Percentiles rank a stretch among this genome's conserved stretches.
Evolutionary conservation across 2,113 vertebrate genomes (phyloP).

Genomic region (Epinephelus fuscoguttatus): DNA sequence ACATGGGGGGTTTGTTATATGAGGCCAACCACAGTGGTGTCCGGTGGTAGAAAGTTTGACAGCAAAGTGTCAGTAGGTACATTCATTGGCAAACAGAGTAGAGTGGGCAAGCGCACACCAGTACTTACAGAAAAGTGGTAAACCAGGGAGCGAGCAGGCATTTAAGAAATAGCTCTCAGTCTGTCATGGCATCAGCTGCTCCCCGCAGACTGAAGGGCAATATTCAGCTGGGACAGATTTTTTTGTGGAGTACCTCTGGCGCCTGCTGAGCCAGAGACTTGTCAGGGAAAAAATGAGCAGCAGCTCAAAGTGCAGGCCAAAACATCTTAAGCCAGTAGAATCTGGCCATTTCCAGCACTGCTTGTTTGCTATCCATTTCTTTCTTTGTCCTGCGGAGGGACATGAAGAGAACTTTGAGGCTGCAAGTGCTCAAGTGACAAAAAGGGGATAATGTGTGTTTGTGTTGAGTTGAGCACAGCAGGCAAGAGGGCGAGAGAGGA

Average conservation of each 20-base stretch:
- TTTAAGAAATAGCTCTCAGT: constrained; percentile 11
- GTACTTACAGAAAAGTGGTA: constrained; percentile 21
- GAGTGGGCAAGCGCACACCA: constrained; percentile 16
- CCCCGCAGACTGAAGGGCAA: not conserved
- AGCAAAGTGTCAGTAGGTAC: constrained; percentile 16
- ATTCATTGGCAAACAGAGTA: constrained; percentile 15
- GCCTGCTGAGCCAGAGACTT: constrained; percentile 19
- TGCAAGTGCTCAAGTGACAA: not conserved
- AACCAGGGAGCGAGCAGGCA: constrained; percentile 6
- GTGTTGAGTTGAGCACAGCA: constrained; percentile 14
- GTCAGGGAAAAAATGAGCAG: constrained; percentile 29
- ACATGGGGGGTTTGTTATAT: constrained; percentile 35
- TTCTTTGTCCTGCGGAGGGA: constrained; percentile 18
- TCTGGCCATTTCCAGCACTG: constrained; percentile 7
- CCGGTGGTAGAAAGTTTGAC: constrained; percentile 40
- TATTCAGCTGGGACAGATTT: constrained; percentile 6
- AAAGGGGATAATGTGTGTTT: constrained; percentile 24
- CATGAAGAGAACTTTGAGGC: constrained; percentile 13
- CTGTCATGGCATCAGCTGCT: constrained; percentile 18
- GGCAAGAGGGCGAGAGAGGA: not conserved
- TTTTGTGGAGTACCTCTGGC: constrained; percentile 22
- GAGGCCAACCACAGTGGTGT: constrained; percentile 29
- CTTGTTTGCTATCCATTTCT: constrained; percentile 4
- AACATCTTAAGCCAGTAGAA: constrained; percentile 22
- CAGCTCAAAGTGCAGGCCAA: constrained; percentile 9